Conservation (phyloP, 2,888 invertebrate species). For the Ormyrus pomaceus region DNA sequence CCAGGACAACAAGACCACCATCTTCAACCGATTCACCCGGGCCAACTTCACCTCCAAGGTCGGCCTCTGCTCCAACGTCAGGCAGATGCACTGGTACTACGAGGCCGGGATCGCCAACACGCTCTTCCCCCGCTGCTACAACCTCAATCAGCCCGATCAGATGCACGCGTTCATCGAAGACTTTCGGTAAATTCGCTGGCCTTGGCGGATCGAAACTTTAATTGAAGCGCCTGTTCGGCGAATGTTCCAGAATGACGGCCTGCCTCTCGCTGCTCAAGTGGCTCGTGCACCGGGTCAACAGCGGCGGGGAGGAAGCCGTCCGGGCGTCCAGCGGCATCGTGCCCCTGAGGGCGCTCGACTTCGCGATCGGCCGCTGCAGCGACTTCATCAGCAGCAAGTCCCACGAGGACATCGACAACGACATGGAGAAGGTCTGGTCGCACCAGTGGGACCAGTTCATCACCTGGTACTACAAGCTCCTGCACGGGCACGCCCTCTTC, state of each 20-base stretch:
- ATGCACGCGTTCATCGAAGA: constrained; percentile 90
- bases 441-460: constrained; percentile 94
- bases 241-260: constrained; percentile 81
- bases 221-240: background rate
- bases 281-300: constrained; percentile 80
- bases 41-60: constrained; percentile 93
- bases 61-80: constrained; percentile 86
- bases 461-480: constrained; percentile 81
- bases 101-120: constrained; percentile 88
- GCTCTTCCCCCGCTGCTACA: constrained; percentile 92
- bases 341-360: constrained; percentile 86
- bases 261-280: constrained; percentile 90
- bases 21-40: constrained; percentile 88
- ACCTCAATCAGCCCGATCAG: constrained; percentile 88
- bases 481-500: constrained; percentile 73
- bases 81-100: constrained; percentile 91
- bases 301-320: constrained; percentile 75
- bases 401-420: constrained; percentile 87
- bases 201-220: background rate
- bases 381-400: constrained; percentile 86
- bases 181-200: constrained; percentile 79
- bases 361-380: constrained; percentile 87
- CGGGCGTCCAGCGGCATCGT: constrained; percentile 74
- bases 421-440: constrained; percentile 85
- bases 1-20: constrained; percentile 80